Conservation (phyloP, 2,113 vertebrate species). For the Pontoporia blainvillei region DNA sequence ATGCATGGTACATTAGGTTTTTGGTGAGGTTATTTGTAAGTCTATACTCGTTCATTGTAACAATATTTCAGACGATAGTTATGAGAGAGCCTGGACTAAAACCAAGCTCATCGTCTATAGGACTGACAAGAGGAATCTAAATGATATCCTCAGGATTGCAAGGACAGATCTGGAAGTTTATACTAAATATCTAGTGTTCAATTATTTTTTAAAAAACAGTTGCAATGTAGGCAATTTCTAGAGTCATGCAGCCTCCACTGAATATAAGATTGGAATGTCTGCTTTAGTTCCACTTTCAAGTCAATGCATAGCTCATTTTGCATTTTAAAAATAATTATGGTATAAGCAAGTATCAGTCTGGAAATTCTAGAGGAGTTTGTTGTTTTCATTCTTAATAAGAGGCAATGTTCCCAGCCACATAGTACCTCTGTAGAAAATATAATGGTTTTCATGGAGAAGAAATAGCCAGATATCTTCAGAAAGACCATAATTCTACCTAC, state of each 20-base stretch:
- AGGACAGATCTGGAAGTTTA: neutral
- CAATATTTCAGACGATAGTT: neutral
- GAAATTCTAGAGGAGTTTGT: neutral
- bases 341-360: neutral
- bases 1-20: neutral
- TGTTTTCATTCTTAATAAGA: constrained; percentile 1
- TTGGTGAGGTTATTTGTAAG: neutral
- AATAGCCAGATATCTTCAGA: neutral
- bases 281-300: neutral
- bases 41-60: neutral
- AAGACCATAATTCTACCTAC: neutral
- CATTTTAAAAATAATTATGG: constrained; percentile 27
- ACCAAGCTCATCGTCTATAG: neutral
- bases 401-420: neutral
- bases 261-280: neutral
- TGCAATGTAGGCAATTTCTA: neutral
- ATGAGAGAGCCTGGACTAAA: neutral
- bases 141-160: neutral
- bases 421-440: neutral
- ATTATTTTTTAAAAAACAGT: neutral
- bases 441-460: neutral
- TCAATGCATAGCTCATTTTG: neutral
- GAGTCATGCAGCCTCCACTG: neutral
- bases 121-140: neutral
- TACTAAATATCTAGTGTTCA: neutral